These are phyloP conservation scores for Aspiorhynchus laticeps DNA, from an alignment of 2,113 vertebrate species.

Conservation along the genomic window DNA sequence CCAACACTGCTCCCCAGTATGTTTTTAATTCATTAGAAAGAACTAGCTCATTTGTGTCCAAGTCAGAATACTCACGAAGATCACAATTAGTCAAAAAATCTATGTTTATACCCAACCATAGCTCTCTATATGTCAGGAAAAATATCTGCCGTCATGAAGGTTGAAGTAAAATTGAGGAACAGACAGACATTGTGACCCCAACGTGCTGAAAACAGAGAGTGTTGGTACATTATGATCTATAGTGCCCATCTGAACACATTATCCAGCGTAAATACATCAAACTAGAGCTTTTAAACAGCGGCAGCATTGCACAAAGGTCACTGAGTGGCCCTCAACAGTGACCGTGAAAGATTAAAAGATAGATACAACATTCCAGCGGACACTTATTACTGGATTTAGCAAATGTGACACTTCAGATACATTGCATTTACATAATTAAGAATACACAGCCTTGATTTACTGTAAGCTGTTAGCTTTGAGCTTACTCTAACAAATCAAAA, in stretches of 20 bases:
- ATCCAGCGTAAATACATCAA: constrained; percentile 9
- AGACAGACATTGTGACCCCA: background rate
- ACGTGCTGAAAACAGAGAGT: background rate
- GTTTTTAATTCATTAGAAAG: background rate
- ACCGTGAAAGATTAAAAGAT: constrained; percentile 7
- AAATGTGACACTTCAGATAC: background rate
- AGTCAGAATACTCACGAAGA: background rate
- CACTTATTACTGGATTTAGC: background rate
- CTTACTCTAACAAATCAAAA: background rate
- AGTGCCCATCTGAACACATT: background rate
- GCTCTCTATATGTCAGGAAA: background rate
- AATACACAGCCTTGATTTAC: constrained; percentile 2
- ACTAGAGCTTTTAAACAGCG: constrained; percentile 3
- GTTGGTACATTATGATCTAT: background rate
- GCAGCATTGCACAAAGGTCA: background rate
- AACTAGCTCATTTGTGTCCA: background rate
- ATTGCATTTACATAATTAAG: background rate
- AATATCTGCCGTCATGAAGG: background rate
- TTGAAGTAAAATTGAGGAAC: background rate
- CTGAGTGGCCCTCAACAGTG: background rate
- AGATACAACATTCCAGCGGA: background rate
- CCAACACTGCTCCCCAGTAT: background rate
- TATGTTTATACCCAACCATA: background rate
- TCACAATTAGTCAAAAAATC: background rate
- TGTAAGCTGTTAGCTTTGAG: background rate